phyloP scores from a whole-genome alignment of 2,113 vertebrate species.

The Rhynchomys soricoides region DNA sequence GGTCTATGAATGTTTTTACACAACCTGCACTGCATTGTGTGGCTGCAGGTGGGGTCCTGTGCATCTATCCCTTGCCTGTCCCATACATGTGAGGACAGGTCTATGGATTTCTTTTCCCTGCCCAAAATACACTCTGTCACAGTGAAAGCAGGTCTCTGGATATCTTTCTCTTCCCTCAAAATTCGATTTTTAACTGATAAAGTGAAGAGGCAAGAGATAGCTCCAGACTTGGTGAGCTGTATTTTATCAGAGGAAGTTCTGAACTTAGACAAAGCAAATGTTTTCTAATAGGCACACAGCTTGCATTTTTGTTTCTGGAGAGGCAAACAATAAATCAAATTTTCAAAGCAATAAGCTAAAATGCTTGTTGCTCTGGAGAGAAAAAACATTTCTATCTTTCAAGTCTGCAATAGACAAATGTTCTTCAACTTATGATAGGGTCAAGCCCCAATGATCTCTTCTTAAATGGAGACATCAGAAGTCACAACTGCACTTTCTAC shows the following conservation, averaged over 20 bases:
- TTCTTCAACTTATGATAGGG: background rate
- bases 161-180: background rate
- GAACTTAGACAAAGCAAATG: background rate
- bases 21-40: no score
- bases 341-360: background rate
- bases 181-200: background rate
- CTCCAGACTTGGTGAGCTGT: rapidly evolving
- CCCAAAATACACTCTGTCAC: no score
- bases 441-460: background rate
- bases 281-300: background rate
- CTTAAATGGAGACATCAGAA: background rate
- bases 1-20: no score
- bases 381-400: slow-evolving; percentile 13
- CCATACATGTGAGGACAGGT: no score
- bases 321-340: background rate
- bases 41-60: no score
- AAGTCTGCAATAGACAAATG: background rate
- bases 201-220: background rate
- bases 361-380: background rate
- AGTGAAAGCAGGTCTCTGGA: no score
- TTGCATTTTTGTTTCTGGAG: background rate
- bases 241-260: background rate
- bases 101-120: no score
- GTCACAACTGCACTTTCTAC: background rate
- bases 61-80: no score